phyloP scores from a whole-genome alignment of 2,888 invertebrate genomes.

The Stegana nigrithorax region DNA sequence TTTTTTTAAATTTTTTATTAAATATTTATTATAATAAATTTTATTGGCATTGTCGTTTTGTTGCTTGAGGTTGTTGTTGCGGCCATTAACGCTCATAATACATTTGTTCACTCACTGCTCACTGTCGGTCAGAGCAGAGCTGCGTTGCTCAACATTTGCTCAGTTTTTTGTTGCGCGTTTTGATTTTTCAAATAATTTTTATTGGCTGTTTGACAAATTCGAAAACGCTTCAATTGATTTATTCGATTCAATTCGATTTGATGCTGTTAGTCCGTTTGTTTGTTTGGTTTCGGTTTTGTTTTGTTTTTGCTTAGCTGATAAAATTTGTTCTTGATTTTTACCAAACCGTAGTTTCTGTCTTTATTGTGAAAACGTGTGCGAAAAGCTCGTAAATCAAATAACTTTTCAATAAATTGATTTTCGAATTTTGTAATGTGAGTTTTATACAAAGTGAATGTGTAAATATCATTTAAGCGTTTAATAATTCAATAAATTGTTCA shows the following conservation, averaged over 20 bases:
- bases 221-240: constrained; percentile 54
- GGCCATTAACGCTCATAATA: neutral
- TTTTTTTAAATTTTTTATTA: constrained; percentile 27
- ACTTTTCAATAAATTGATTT: too few relatives aligned
- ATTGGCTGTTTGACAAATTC: constrained; percentile 57
- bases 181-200: constrained; percentile 46
- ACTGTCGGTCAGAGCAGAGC: too few relatives aligned
- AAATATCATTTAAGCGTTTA: too few relatives aligned
- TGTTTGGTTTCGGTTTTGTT: constrained; percentile 18
- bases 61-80: neutral
- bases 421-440: neutral
- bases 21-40: constrained; percentile 46
- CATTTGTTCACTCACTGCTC: neutral
- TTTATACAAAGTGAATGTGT: too few relatives aligned
- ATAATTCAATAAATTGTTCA: too few relatives aligned
- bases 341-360: neutral
- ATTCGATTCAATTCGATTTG: constrained; percentile 43
- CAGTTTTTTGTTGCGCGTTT: constrained; percentile 32
- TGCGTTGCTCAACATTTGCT: neutral
- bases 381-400: constrained; percentile 5
- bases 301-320: constrained; percentile 34
- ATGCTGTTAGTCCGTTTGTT: neutral
- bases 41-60: constrained; percentile 42
- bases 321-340: constrained; percentile 19
- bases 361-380: constrained; percentile 6